phyloP scores from a whole-genome alignment of 2,797 vertebrate genomes.

The Arctocebus calabarensis region DNA sequence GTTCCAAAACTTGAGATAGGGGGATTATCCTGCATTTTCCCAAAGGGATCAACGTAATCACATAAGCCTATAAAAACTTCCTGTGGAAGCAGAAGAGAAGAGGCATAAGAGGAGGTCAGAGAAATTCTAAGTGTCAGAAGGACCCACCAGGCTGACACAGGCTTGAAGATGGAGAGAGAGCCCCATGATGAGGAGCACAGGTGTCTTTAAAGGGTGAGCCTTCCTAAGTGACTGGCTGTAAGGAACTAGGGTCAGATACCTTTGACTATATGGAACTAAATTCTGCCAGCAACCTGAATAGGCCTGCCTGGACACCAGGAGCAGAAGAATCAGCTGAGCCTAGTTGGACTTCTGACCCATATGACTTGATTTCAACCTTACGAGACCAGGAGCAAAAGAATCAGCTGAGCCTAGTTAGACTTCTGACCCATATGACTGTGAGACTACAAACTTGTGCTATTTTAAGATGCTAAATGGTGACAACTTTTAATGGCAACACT shows the following conservation, averaged over 20 bases:
- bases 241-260: not conserved
- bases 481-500: not conserved
- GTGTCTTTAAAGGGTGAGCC: not conserved
- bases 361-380: not conserved
- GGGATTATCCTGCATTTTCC: constrained; percentile 31
- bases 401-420: not conserved
- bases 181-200: not conserved
- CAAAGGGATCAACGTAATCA: not conserved
- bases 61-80: not conserved
- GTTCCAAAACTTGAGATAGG: not conserved
- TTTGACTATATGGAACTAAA: not conserved
- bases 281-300: not conserved
- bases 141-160: not conserved
- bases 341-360: not conserved
- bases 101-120: not conserved
- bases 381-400: not conserved
- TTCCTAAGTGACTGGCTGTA: not conserved
- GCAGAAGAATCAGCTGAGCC: not conserved
- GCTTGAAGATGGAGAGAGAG: not conserved
- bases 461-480: not conserved
- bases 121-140: not conserved
- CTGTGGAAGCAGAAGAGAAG: not conserved
- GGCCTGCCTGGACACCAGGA: not conserved
- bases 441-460: not conserved
- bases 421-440: not conserved